phyloP scores from a whole-genome alignment of 2,888 invertebrate genomes.

The Epistrophe grossulariae region DNA sequence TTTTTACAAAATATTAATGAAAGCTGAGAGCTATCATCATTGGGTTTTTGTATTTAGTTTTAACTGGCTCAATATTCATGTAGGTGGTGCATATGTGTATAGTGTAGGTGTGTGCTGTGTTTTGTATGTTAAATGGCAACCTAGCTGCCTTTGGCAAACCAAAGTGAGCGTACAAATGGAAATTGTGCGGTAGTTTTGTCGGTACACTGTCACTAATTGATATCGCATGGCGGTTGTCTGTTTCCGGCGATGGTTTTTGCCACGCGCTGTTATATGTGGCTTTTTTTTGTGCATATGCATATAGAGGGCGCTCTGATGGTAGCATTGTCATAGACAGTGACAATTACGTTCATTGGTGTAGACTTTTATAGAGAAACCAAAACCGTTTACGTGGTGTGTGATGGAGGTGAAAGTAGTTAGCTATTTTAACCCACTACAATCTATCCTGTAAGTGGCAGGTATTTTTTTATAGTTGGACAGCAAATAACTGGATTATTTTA shows the following conservation, averaged over 20 bases:
- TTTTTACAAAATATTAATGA: constrained; percentile 49
- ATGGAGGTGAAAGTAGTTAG: background rate
- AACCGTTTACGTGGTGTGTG: background rate
- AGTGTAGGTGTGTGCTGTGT: background rate
- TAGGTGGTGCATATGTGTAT: background rate
- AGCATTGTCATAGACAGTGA: constrained; percentile 55
- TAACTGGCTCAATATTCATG: background rate
- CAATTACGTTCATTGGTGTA: constrained; percentile 41
- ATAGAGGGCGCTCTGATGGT: background rate
- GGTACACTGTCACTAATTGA: constrained; percentile 73
- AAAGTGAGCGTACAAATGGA: constrained; percentile 69
- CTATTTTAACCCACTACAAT: background rate
- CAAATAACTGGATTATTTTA: background rate
- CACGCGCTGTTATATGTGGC: constrained; percentile 59
- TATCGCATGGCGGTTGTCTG: constrained; percentile 72
- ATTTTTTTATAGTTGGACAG: no score
- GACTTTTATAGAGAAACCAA: background rate
- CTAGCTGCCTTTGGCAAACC: constrained; percentile 49
- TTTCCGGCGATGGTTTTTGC: constrained; percentile 65
- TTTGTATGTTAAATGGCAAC: background rate
- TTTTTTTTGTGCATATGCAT: constrained; percentile 38
- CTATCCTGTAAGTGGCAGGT: background rate
- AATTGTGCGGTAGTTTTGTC: constrained; percentile 73
- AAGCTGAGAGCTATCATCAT: constrained; percentile 63
- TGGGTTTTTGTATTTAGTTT: constrained; percentile 66